Percentiles rank a stretch among this genome's conserved stretches.
Evolutionary conservation across 2,797 vertebrate genomes (phyloP).

Genomic region (Pipistrellus pipistrellus): DNA sequence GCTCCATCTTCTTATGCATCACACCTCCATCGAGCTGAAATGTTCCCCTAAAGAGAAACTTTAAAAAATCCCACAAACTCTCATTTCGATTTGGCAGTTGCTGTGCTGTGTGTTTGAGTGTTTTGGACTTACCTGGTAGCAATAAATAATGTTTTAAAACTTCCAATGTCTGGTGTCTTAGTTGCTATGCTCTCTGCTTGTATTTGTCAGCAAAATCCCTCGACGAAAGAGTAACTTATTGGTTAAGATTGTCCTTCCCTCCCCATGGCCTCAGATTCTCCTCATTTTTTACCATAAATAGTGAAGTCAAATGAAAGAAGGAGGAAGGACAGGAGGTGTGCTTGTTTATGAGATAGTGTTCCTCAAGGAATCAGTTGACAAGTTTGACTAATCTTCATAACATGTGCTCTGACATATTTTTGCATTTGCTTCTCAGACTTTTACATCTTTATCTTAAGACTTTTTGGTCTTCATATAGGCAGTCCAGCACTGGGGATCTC

Average conservation of each 20-base stretch:
- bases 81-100: slow-evolving; percentile 88
- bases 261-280: slow-evolving; percentile 63
- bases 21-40: slow-evolving; percentile 86
- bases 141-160: slow-evolving; percentile 88
- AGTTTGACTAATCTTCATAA: slow-evolving; percentile 69
- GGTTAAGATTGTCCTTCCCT: slow-evolving; percentile 72
- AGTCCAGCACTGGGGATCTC: background rate
- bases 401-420: slow-evolving; percentile 53
- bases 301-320: slow-evolving; percentile 54
- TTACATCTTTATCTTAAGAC: slow-evolving; percentile 36
- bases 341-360: slow-evolving; percentile 72
- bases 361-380: slow-evolving; percentile 70
- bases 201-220: slow-evolving; percentile 82
- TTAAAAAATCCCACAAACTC: slow-evolving; percentile 73
- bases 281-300: slow-evolving; percentile 83
- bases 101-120: slow-evolving; percentile 83
- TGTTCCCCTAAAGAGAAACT: slow-evolving; percentile 85
- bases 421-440: background rate
- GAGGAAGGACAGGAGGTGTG: background rate
- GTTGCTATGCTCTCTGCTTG: slow-evolving; percentile 83
- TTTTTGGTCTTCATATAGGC: background rate
- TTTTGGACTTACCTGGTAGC: slow-evolving; percentile 83
- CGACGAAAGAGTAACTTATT: slow-evolving; percentile 81
- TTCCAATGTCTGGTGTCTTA: slow-evolving; percentile 86
- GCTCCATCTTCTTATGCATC: slow-evolving; percentile 87